Evolutionary conservation across 2,797 vertebrate species (phyloP).

Genomic region (Ptychadena robeensis): DNA sequence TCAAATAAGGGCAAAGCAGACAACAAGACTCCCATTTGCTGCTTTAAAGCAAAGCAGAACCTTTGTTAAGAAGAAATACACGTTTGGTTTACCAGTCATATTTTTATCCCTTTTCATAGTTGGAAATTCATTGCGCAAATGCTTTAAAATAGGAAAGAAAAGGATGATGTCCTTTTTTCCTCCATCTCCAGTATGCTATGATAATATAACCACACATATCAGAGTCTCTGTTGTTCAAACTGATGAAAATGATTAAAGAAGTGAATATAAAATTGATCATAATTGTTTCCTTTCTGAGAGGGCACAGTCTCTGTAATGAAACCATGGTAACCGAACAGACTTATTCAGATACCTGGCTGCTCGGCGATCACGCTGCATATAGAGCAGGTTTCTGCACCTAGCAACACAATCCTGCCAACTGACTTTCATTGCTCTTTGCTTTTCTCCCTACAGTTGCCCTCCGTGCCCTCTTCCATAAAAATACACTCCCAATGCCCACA

Average conservation of each 20-base stretch:
- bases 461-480: conserved; percentile 36
- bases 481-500: conserved; percentile 6
- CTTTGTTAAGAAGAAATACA: background rate
- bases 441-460: conserved; percentile 39
- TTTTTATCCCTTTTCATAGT: background rate
- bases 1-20: background rate
- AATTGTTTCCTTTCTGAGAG: conserved; percentile 69
- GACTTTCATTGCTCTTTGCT: conserved; percentile 56
- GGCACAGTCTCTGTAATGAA: conserved; percentile 65
- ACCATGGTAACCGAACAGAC: conserved; percentile 69
- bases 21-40: background rate
- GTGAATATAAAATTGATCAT: conserved; percentile 68
- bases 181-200: conserved; percentile 26
- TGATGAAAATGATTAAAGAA: conserved; percentile 64
- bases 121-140: background rate
- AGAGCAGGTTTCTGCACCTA: conserved; percentile 67
- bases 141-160: background rate
- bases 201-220: conserved; percentile 53
- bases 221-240: conserved; percentile 58
- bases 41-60: background rate
- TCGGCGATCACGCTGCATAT: conserved; percentile 64
- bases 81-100: background rate
- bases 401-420: conserved; percentile 64
- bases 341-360: conserved; percentile 63
- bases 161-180: background rate